A percentile compares a stretch with the other conserved stretches of the same genome.
These are phyloP conservation scores for Teleopsis dalmanni DNA, from an alignment of 1,140 invertebrate genomes.

Conservation along the genomic window DNA sequence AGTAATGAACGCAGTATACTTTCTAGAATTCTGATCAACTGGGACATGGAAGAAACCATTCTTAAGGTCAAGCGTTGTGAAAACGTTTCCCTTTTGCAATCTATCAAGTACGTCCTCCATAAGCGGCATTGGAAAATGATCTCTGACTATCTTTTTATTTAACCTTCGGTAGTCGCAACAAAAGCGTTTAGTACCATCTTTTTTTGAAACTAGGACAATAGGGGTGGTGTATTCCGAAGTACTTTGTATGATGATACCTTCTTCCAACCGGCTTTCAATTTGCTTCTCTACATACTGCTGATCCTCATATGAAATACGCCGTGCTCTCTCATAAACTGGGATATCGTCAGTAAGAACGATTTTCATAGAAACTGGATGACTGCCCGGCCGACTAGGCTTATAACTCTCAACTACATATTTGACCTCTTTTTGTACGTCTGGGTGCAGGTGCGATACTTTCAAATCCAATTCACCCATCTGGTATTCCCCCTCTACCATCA, in stretches of 20 bases:
- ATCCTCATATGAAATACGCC: slow-evolving; percentile 19
- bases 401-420: too few relatives aligned
- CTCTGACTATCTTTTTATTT: slow-evolving; percentile 16
- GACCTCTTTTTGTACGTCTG: too few relatives aligned
- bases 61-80: slow-evolving; percentile 46
- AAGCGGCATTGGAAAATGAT: slow-evolving; percentile 23
- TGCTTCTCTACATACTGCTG: slow-evolving; percentile 16
- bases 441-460: too few relatives aligned
- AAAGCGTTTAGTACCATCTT: slow-evolving; percentile 12
- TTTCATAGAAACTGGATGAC: slow-evolving; percentile 8
- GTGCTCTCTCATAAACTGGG: slow-evolving; percentile 25
- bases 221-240: slow-evolving; percentile 16
- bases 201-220: slow-evolving; percentile 5
- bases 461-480: too few relatives aligned
- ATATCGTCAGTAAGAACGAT: slow-evolving; percentile 19
- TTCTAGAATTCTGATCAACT: slow-evolving; percentile 24
- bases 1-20: slow-evolving; percentile 26
- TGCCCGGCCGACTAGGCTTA: background rate
- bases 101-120: slow-evolving; percentile 1
- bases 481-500: too few relatives aligned
- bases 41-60: slow-evolving; percentile 40
- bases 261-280: slow-evolving; percentile 20
- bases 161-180: slow-evolving; percentile 19
- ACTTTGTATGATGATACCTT: slow-evolving; percentile 23
- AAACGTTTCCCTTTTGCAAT: slow-evolving; percentile 26